Percentiles rank a stretch among this genome's conserved stretches.
Evolutionary conservation across 2,797 vertebrate genomes (phyloP).

Genomic region (Lepilemur ruficaudatus): DNA sequence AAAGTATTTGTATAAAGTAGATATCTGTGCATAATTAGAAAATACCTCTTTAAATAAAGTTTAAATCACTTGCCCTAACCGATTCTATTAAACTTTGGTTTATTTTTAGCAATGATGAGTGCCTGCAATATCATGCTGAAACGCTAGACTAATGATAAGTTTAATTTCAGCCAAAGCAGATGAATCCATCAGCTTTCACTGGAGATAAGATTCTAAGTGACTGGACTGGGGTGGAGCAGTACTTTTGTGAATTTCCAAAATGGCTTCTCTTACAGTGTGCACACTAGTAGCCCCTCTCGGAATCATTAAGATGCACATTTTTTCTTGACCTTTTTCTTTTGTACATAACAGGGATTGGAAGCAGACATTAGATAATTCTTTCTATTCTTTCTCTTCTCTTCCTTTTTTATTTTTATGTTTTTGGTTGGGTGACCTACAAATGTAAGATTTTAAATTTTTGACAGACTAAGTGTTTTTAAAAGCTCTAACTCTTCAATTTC

Average conservation of each 20-base stretch:
- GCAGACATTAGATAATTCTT: conserved; percentile 66
- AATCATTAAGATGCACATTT: conserved; percentile 72
- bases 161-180: conserved; percentile 79
- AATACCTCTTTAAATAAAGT: conserved; percentile 83
- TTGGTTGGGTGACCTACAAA: not conserved
- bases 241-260: conserved; percentile 72
- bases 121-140: conserved; percentile 72
- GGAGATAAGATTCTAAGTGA: conserved; percentile 77
- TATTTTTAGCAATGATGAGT: conserved; percentile 80
- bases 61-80: conserved; percentile 79
- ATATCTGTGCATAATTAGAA: conserved; percentile 84
- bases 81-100: conserved; percentile 78
- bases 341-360: conserved; percentile 64
- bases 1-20: conserved; percentile 85
- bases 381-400: conserved; percentile 16
- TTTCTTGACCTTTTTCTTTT: conserved; percentile 74
- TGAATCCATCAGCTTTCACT: conserved; percentile 77
- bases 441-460: conserved; percentile 42
- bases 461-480: conserved; percentile 72
- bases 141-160: conserved; percentile 77
- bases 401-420: not conserved
- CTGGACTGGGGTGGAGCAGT: conserved; percentile 53
- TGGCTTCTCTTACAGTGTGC: conserved; percentile 74
- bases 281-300: conserved; percentile 74
- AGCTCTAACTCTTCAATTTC: conserved; percentile 65